Base-by-base conservation (phyloP, 1,140 invertebrate genomes). In the Drosophila equinoxialis region DNA sequence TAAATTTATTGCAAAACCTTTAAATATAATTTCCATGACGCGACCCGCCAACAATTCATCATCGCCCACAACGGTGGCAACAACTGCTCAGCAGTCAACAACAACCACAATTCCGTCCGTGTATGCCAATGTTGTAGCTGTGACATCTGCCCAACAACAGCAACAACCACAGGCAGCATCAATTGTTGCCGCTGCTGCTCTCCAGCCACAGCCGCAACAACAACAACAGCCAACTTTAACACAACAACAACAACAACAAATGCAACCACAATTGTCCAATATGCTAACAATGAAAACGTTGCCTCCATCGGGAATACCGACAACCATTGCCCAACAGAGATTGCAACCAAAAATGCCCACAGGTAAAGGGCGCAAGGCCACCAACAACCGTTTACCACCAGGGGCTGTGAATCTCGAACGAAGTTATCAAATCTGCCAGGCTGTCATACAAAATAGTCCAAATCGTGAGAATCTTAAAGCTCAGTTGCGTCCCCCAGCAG, bases 341-440 rank as follows among this genome's bases (percentile, higher is more conserved):
- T 68, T 87, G 89, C 84, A 90, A 58, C 80, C 75, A 39, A 87
- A 92, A 74, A 77, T 86, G 64, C 72, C 91, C 58, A 91, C 84
- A 59, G 90, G 78, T 45, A 92, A 92, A 65, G 80, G 93, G 0
- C 92, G 93, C 37, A 93, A 94, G 41, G 93, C 93, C 42, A 91
- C 93, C 8, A 91, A 93, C 26, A 95, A 94, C 51, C 96, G 96
- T 92, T 94, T 96, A 67, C 97, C 96, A 5, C 96, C 97, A 0
- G 97, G 97, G 4, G 96, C 96, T 23, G 96, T 98, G 6, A 98
- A 98, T 93, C 93, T 98, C 11, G 97, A 98, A 91, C 94, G 98
- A 35, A 98, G 98, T 81, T 98, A 98, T 91, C 97, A 98, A 92
- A 99, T 99, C 80, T 98, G 98, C 92, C 97, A 98, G 92, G 97